A percentile compares a stretch with the other conserved stretches of the same genome.
phyloP scores from a whole-genome alignment of 2,888 invertebrate species.

The Sphaerophoria rueppellii region DNA sequence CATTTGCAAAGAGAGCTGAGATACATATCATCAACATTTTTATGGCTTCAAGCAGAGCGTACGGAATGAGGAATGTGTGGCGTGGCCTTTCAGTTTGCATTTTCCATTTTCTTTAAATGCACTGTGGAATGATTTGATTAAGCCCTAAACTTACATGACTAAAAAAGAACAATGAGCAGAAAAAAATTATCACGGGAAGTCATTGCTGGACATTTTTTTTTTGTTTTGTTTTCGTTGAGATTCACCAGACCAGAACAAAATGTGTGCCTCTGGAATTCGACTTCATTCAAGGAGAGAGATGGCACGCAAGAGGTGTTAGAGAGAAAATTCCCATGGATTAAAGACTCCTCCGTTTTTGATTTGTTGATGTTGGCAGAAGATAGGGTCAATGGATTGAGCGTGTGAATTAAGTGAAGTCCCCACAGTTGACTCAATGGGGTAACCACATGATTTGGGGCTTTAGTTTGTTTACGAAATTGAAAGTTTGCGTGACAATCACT shows the following conservation, averaged over 20 bases:
- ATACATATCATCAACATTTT: conserved; percentile 18
- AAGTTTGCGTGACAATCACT: conserved; percentile 56
- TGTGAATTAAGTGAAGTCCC: conserved; percentile 41
- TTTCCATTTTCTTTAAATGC: conserved; percentile 21
- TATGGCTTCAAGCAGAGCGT: conserved; percentile 20
- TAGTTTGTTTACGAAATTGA: conserved; percentile 53
- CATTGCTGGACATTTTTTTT: conserved; percentile 41
- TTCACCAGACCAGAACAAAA: conserved; percentile 64
- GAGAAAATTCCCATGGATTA: conserved; percentile 61
- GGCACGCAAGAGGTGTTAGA: conserved; percentile 16
- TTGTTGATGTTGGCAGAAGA: not conserved
- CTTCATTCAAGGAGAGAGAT: not conserved
- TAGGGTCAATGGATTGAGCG: conserved; percentile 45
- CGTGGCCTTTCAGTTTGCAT: not conserved
- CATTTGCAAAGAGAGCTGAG: conserved; percentile 10
- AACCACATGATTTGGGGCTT: not conserved
- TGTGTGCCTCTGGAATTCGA: conserved; percentile 38
- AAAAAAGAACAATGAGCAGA: conserved; percentile 7
- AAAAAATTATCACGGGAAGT: conserved; percentile 59
- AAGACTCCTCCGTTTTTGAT: not conserved
- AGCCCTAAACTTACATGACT: conserved; percentile 3
- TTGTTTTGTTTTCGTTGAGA: conserved; percentile 39
- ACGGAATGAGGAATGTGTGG: conserved; percentile 37
- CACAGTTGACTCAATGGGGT: conserved; percentile 25
- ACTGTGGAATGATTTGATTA: conserved; percentile 37